phyloP scores from a whole-genome alignment of 2,797 vertebrate genomes.

The Otus scops region DNA sequence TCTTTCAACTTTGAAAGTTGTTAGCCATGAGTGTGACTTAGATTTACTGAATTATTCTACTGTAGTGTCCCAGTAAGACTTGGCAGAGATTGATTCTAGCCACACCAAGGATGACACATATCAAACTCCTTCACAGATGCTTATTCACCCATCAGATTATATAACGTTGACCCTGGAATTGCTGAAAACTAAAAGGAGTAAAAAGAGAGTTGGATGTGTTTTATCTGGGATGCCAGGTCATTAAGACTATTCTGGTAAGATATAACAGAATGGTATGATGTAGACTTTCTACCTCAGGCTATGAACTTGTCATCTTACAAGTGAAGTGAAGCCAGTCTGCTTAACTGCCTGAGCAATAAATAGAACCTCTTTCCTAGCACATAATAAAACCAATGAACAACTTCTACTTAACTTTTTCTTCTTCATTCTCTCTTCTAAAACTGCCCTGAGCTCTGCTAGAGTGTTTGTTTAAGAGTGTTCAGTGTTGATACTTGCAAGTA shows the following conservation, averaged over 20 bases:
- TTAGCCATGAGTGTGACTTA: conserved; percentile 23
- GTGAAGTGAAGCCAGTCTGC: conserved; percentile 8
- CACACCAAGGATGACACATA: conserved; percentile 19
- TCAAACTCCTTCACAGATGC: conserved; percentile 62
- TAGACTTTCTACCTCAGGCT: conserved; percentile 25
- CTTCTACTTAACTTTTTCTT: neutral
- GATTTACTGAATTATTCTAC: conserved; percentile 37
- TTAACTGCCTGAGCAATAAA: conserved; percentile 39
- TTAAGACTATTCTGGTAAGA: conserved; percentile 31
- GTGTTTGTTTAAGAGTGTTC: neutral
- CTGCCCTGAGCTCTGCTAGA: conserved; percentile 10
- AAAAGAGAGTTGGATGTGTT: neutral
- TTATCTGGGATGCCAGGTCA: conserved; percentile 30
- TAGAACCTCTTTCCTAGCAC: neutral
- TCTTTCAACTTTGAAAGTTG: conserved; percentile 43
- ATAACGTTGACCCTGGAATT: conserved; percentile 9
- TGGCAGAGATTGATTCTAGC: conserved; percentile 52
- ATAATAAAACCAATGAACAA: conserved; percentile 17
- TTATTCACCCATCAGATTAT: conserved; percentile 54
- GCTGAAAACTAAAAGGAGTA: conserved; percentile 30
- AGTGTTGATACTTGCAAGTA: neutral
- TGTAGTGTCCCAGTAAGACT: conserved; percentile 10
- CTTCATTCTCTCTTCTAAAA: neutral
- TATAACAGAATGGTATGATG: conserved; percentile 7
- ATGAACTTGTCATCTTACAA: conserved; percentile 36